A percentile compares a stretch with the other conserved stretches of the same genome.
phyloP scores from a whole-genome alignment of 1,140 invertebrate species.

The Lepidurus apus region DNA sequence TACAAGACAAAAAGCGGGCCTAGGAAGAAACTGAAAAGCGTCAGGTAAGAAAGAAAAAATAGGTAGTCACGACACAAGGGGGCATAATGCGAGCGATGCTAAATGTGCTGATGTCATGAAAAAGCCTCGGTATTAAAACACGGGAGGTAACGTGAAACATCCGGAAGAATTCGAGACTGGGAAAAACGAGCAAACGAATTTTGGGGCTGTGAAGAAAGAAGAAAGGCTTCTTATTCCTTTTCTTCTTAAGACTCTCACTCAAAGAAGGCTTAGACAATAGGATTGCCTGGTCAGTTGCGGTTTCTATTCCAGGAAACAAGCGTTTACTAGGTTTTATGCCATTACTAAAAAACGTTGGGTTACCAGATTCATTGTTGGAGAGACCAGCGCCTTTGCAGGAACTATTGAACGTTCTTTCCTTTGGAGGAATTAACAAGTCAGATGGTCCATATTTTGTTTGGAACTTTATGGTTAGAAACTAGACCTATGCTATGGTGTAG shows the following conservation, averaged over 20 bases:
- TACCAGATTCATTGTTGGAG: too few species aligned
- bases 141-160: not conserved
- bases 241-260: not conserved
- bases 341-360: too few species aligned
- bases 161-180: not conserved
- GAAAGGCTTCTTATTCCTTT: not conserved
- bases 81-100: not conserved
- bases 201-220: not conserved
- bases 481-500: too few species aligned
- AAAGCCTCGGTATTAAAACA: not conserved
- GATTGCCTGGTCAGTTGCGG: not conserved
- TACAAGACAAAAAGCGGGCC: not conserved
- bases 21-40: not conserved
- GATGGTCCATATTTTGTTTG: too few species aligned
- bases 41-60: not conserved
- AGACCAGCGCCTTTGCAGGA: too few species aligned
- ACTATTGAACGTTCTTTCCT: too few species aligned
- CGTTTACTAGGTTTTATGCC: not conserved
- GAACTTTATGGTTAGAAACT: too few species aligned
- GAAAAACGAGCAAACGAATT: not conserved
- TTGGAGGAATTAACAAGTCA: too few species aligned
- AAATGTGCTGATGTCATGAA: constrained; percentile 13
- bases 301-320: not conserved
- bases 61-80: not conserved
- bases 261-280: constrained; percentile 6